These are phyloP conservation scores for Drosophila suboccidentalis DNA, from an alignment of 2,888 invertebrate species.

Conservation along the genomic window DNA sequence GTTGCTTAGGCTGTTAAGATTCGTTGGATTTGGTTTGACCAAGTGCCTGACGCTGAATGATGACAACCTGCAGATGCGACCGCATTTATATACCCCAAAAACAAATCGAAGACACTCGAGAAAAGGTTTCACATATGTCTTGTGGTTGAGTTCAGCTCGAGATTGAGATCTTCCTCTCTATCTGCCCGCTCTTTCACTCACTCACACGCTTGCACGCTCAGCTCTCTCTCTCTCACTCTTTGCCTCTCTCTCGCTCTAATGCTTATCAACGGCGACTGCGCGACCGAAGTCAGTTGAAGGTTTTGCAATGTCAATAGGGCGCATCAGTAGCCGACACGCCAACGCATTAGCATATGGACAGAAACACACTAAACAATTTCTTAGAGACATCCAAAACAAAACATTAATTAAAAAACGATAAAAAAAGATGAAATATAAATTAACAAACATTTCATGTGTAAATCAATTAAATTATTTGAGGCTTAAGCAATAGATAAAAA, in stretches of 20 bases:
- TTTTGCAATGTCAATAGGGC: slow-evolving; percentile 77
- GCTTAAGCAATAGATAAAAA: background rate
- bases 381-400: background rate
- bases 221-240: background rate
- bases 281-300: slow-evolving; percentile 44
- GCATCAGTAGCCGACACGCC: slow-evolving; percentile 49
- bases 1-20: slow-evolving; percentile 47
- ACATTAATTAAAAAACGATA: background rate
- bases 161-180: slow-evolving; percentile 38
- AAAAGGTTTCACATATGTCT: slow-evolving; percentile 16
- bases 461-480: background rate
- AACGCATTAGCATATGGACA: slow-evolving; percentile 61
- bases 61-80: slow-evolving; percentile 68
- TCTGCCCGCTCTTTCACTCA: background rate
- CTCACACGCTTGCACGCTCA: background rate
- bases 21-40: slow-evolving; percentile 69
- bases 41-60: slow-evolving; percentile 71
- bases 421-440: background rate
- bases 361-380: background rate
- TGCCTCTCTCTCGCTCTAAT: slow-evolving; percentile 14
- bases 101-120: slow-evolving; percentile 15
- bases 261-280: slow-evolving; percentile 40
- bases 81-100: slow-evolving; percentile 64
- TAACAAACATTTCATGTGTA: background rate
- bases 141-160: slow-evolving; percentile 1